Evolutionary conservation across 2,888 invertebrate species (phyloP).

Genomic region (Stramonita haemastoma): DNA sequence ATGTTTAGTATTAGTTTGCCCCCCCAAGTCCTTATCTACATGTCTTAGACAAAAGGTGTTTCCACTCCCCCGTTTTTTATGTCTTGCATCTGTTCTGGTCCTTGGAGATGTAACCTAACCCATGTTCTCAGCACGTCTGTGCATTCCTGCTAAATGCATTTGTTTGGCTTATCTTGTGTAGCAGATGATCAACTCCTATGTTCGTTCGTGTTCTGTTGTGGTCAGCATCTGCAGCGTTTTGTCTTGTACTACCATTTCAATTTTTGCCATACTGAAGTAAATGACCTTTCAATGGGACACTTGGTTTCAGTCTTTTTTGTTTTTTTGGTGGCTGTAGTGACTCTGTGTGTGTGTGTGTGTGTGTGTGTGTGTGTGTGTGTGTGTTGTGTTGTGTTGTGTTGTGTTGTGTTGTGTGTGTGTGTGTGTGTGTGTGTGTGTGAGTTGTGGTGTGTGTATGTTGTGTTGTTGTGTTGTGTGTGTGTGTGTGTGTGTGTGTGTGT

Average conservation of each 20-base stretch:
- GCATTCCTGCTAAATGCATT: slow-evolving; percentile 7
- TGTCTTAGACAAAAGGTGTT: too few species aligned
- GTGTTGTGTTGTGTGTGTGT: too few species aligned
- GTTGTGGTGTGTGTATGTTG: too few species aligned
- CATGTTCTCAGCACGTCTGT: background rate
- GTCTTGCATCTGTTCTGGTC: too few species aligned
- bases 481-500: slow-evolving; percentile 13
- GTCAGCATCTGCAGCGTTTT: slow-evolving; percentile 32
- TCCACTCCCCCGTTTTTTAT: too few species aligned
- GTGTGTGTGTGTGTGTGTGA: too few species aligned
- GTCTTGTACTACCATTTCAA: slow-evolving; percentile 34
- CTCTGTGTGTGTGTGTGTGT: slow-evolving; percentile 7
- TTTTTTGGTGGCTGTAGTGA: background rate
- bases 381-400: background rate
- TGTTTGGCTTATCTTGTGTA: background rate
- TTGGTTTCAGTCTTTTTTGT: background rate
- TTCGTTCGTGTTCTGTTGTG: slow-evolving; percentile 7
- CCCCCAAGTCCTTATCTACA: too few species aligned
- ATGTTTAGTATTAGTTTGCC: too few species aligned
- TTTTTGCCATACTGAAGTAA: slow-evolving; percentile 50
- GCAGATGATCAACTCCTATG: background rate
- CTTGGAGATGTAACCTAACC: too few species aligned
- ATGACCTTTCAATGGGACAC: slow-evolving; percentile 33
- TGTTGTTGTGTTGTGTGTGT: too few species aligned
- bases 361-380: background rate